A percentile compares a stretch with the other conserved stretches of the same genome.
These are phyloP conservation scores for Chionoecetes opilio DNA, from an alignment of 1,140 invertebrate species.

Conservation along the genomic window DNA sequence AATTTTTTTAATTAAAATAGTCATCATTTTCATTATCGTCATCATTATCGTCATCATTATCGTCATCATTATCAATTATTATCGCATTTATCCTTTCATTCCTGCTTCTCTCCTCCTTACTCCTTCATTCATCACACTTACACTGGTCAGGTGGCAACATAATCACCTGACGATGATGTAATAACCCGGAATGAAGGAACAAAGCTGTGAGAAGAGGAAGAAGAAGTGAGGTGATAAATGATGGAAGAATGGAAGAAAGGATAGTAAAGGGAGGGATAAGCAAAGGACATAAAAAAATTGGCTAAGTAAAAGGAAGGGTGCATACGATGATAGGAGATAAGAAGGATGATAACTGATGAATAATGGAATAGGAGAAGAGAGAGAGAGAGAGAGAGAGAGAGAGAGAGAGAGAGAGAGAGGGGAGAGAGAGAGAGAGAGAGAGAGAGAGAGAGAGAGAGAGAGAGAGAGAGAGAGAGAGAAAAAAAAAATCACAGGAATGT, in stretches of 20 bases:
- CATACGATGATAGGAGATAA: not conserved
- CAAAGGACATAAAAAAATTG: too few species aligned
- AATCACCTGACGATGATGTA: too few species aligned
- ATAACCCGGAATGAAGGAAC: not conserved
- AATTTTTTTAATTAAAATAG: too few species aligned
- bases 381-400: slow-evolving; percentile 20
- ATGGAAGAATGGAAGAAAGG: not conserved
- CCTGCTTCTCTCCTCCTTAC: too few species aligned
- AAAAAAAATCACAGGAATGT: not conserved
- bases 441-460: slow-evolving; percentile 8
- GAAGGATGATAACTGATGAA: slow-evolving; percentile 7
- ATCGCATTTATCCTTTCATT: too few species aligned
- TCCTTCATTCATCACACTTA: too few species aligned
- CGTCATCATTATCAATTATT: too few species aligned
- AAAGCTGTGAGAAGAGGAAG: not conserved
- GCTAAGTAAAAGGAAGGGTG: not conserved
- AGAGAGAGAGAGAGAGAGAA: not conserved
- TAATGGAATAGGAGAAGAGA: not conserved
- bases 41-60: too few species aligned
- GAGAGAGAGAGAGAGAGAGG: slow-evolving; percentile 4
- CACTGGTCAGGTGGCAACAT: too few species aligned
- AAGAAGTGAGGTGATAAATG: not conserved
- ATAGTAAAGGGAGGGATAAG: not conserved
- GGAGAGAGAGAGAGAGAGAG: not conserved
- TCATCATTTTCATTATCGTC: too few species aligned